These are phyloP conservation scores for Xenopus petersii DNA, from an alignment of 2,797 vertebrate species.

Conservation along the genomic window DNA sequence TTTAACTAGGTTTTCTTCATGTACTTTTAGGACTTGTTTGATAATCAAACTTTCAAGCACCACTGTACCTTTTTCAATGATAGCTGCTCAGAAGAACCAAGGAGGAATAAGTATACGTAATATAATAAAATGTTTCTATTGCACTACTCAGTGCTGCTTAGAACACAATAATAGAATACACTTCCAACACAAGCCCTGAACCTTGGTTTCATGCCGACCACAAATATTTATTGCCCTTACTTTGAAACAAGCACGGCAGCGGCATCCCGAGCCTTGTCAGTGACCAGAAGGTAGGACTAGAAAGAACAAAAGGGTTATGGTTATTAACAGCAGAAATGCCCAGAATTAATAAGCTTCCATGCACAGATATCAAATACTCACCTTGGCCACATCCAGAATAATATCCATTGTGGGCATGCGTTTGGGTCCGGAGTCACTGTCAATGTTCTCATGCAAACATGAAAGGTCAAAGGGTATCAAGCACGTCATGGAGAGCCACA, in stretches of 20 bases:
- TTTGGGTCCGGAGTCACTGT: constrained; percentile 54
- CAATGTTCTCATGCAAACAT: constrained; percentile 80
- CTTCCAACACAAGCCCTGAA: too few relatives aligned
- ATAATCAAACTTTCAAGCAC: too few relatives aligned
- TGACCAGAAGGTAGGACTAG: constrained; percentile 86
- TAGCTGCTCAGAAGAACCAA: too few relatives aligned
- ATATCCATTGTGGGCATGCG: constrained; percentile 82
- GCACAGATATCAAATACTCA: constrained; percentile 41
- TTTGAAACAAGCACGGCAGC: constrained; percentile 91
- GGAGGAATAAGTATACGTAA: too few relatives aligned
- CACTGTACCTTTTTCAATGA: too few relatives aligned
- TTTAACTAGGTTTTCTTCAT: too few relatives aligned
- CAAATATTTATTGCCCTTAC: constrained; percentile 68
- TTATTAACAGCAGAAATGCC: background rate
- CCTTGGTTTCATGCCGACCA: too few relatives aligned
- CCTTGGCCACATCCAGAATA: constrained; percentile 83
- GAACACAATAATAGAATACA: too few relatives aligned
- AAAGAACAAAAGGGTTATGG: constrained; percentile 37
- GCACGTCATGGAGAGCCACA: constrained; percentile 94
- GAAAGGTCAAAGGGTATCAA: constrained; percentile 93
- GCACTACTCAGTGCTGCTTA: too few relatives aligned
- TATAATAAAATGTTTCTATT: too few relatives aligned
- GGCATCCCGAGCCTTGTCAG: constrained; percentile 83
- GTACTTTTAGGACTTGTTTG: too few relatives aligned
- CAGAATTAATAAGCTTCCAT: background rate